Percentiles rank a stretch among this genome's conserved stretches.
Conservation (phyloP, 1,140 invertebrate genomes). For the Lepidostoma basale region DNA sequence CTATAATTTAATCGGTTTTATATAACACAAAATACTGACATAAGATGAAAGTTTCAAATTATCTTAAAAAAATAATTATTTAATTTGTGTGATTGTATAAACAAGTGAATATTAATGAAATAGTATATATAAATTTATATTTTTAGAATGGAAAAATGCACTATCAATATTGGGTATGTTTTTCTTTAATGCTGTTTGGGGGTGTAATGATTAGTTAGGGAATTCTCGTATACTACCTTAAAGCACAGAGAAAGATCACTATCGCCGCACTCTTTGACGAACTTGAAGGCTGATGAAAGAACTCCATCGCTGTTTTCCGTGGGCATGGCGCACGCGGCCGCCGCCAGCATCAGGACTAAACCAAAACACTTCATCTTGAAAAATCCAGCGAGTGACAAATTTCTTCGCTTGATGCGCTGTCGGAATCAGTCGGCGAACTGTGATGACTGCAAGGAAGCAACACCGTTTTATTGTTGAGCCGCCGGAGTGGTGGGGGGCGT, state of each 20-base stretch:
- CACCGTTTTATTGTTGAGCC: constrained; percentile 9
- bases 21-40: no score
- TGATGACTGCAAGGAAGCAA: neutral
- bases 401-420: neutral
- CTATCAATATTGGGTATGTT: no score
- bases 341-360: constrained; percentile 61
- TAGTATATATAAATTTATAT: no score
- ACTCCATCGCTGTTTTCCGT: constrained; percentile 55
- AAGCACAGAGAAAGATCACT: constrained; percentile 74
- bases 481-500: neutral
- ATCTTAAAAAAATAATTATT: no score
- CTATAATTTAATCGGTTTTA: no score
- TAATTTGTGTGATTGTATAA: no score
- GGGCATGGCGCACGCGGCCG: constrained; percentile 61
- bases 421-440: constrained; percentile 21
- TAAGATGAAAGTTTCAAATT: no score
- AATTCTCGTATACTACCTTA: no score
- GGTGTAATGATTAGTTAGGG: no score
- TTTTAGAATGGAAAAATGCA: no score
- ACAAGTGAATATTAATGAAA: no score
- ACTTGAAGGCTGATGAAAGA: constrained; percentile 66
- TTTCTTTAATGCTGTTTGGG: no score
- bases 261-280: constrained; percentile 71
- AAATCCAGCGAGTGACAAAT: neutral
- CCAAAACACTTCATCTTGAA: constrained; percentile 63